Base-by-base conservation (phyloP, 2,797 vertebrate genomes). In the Melanogrammus aeglefinus region DNA sequence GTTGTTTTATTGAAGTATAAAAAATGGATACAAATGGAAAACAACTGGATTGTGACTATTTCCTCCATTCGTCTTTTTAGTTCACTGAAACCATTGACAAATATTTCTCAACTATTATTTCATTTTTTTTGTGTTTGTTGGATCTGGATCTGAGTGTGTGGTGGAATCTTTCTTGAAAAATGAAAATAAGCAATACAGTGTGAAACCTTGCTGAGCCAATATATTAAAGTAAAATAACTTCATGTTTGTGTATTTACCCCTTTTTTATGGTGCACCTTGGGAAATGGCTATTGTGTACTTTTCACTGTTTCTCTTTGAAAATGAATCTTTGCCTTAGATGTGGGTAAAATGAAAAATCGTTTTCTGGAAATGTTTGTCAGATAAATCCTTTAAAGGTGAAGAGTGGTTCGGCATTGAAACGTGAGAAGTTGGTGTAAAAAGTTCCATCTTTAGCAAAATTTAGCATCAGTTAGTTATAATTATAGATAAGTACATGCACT, bases 61-160 rank as follows among this genome's bases (percentile, higher is more conserved):
- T 86, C 35, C 21, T 82, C 35, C 8, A 75, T 41, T 74, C n/a
- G 13, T 21, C 29, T 80, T 82, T 77, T n/a, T 21, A 7, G 57
- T 66, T 66, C n/a, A 66, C n/a, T 66, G n/a, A 66, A n/a, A 27
- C 57, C 21, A 69, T 27, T 69, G 63, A 69, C n/a, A 27, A 69
- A 27, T 69, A 27, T 27, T 27, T 27, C 63, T 69, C 4, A 24
- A 63, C 57, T 24, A 63, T 63, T 51, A 21, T 51, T 16, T 16
- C 16, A 4, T 16, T 16, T 18, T 16, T 18, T 47, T 47, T 63
- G 57, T n/a, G n/a, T 57, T 57, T 18, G 47, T 21, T 57, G 4
- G 47, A 57, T 18, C 47, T 57, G 47, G 18, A 18, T 57, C 4
- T 57, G 47, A 21, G 47, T 2, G 7, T 63, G 21, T 24, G n/a